These are phyloP conservation scores for Aphidius gifuensis DNA, from an alignment of 1,140 invertebrate species.

Conservation along the genomic window DNA sequence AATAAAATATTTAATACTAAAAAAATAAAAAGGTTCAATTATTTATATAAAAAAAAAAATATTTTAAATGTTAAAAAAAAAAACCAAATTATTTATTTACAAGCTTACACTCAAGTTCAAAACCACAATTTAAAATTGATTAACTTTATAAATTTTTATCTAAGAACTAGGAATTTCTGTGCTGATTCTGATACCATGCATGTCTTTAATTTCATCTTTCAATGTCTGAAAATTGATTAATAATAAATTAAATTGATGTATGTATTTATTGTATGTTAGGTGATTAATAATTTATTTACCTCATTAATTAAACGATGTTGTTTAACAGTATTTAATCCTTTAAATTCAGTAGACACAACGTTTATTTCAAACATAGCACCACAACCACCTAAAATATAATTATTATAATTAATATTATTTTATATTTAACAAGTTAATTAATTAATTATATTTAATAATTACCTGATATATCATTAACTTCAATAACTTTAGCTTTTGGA, in stretches of 20 bases:
- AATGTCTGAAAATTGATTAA: conserved; percentile 57
- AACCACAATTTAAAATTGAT: no score
- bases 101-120: no score
- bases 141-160: background rate
- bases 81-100: no score
- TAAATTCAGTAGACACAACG: conserved; percentile 73
- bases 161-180: conserved; percentile 55
- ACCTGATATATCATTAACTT: conserved; percentile 72
- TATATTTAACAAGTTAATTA: conserved; percentile 17
- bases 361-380: conserved; percentile 85
- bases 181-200: conserved; percentile 79
- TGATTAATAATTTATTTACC: conserved; percentile 39
- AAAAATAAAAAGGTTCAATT: no score
- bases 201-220: conserved; percentile 76
- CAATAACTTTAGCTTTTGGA: conserved; percentile 65
- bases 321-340: conserved; percentile 72
- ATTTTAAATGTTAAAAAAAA: no score
- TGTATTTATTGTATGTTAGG: conserved; percentile 6
- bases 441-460: conserved; percentile 19
- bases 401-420: conserved; percentile 17
- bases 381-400: conserved; percentile 66
- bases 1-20: no score
- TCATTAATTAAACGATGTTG: conserved; percentile 80
- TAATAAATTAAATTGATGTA: conserved; percentile 23
- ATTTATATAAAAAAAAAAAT: no score